Base-by-base conservation (phyloP, 2,113 vertebrate genomes). In the Gopherus flavomarginatus region DNA sequence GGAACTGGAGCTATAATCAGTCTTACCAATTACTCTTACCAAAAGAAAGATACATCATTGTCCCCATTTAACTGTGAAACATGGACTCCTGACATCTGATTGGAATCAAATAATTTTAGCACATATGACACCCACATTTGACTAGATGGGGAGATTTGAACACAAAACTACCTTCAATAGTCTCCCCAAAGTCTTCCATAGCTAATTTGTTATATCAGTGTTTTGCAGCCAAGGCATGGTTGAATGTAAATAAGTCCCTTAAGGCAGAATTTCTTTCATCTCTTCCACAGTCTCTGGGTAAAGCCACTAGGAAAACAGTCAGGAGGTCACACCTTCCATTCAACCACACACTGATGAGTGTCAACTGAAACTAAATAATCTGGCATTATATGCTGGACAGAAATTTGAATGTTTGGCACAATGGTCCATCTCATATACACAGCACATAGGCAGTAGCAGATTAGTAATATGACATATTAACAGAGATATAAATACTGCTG, bases 71-170 rank as follows among this genome's bases (percentile, higher is more conserved):
- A 24, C 21, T 42, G 14, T 6, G 72, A 5, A 65, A 47, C 90
- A 5, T 21, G 26, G 44, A n/a, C 5, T 69, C 27, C n/a, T 0
- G 0, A 5, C n/a, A 72, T 35, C 19, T 35, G 19, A 12, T 3
- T 88, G 62, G 82, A 44, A 27, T 85, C 94, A 94, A 81, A 26
- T 3, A 2, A 77, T 52, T 77, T 47, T 2, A 84, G 42, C 9
- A 29, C 0, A 0, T 49, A 3, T 86, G 79, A 62, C 21, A 86
- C 85, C 22, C 44, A 95, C 69, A 24, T n/a, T 13, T 13, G 5
- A 35, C 13, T 47, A 78, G 42, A 78, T 1, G 6, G 21, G 42
- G 75, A 78, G 75, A 47, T 78, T 16, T 27, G 12, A 78, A 78
- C 42, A 27, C 12, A 78, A 29, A 6, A 14, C 26, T 78, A 44